phyloP scores from a whole-genome alignment of 1,140 invertebrate species.

The Tetragnatha versicolor region DNA sequence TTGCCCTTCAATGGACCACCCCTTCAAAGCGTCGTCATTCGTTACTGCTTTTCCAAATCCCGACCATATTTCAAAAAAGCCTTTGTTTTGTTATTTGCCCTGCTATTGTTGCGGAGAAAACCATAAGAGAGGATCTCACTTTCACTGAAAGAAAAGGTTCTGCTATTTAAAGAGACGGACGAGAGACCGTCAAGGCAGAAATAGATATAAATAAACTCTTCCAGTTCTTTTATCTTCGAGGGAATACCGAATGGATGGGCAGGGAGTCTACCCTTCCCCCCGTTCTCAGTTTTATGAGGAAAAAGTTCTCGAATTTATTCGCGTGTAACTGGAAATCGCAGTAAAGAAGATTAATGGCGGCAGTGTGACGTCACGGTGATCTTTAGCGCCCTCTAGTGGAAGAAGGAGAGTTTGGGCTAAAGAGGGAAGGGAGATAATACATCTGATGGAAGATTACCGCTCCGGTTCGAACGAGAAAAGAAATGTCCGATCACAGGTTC shows the following conservation, averaged over 20 bases:
- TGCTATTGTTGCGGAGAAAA: background rate
- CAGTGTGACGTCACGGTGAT: constrained; percentile 41
- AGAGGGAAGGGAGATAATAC: constrained; percentile 19
- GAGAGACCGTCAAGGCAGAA: constrained; percentile 15
- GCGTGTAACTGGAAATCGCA: constrained; percentile 48
- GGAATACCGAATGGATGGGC: background rate
- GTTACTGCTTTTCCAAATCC: constrained; percentile 37
- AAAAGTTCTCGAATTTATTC: constrained; percentile 40
- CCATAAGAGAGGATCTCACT: background rate
- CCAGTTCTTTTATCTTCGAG: constrained; percentile 26
- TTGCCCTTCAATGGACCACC: constrained; percentile 9
- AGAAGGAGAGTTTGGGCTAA: constrained; percentile 13
- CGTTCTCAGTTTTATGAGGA: constrained; percentile 27
- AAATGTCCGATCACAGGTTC: constrained; percentile 16
- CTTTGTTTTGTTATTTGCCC: constrained; percentile 28
- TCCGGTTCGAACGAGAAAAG: constrained; percentile 19
- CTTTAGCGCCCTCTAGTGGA: constrained; percentile 46
- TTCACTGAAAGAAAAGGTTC: constrained; percentile 20
- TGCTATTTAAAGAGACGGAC: constrained; percentile 30
- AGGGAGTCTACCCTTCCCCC: background rate
- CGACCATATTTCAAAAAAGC: constrained; percentile 35
- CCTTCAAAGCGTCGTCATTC: constrained; percentile 8
- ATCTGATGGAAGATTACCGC: constrained; percentile 34
- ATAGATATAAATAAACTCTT: constrained; percentile 50
- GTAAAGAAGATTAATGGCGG: constrained; percentile 48